Conservation (phyloP, 1,140 invertebrate species). For the Archivesica marissinica region DNA sequence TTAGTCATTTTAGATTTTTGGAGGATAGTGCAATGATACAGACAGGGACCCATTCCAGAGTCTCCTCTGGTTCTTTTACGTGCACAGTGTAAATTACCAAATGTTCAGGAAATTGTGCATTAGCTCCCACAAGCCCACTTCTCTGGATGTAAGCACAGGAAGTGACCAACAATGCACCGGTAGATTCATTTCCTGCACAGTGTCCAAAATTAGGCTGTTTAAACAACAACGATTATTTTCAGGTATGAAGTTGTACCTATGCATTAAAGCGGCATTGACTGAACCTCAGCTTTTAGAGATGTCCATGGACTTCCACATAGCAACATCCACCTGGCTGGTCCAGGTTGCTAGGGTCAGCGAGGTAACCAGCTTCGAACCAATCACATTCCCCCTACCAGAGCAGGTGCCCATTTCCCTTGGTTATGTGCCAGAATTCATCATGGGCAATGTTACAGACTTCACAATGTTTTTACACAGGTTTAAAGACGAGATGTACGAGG, state of each 20-base stretch:
- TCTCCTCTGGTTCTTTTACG: no score
- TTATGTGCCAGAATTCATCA: conserved; percentile 95
- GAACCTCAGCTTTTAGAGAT: conserved; percentile 89
- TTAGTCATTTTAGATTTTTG: no score
- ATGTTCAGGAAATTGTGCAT: no score
- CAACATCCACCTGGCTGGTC: conserved; percentile 92
- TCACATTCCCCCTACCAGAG: conserved; percentile 89
- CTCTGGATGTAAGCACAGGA: no score
- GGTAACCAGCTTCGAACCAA: conserved; percentile 82
- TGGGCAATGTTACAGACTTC: conserved; percentile 93
- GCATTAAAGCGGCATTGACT: conserved; percentile 88
- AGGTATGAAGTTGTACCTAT: conserved; percentile 83
- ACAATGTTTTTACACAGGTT: conserved; percentile 90
- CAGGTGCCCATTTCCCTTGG: conserved; percentile 83
- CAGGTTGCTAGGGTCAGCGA: conserved; percentile 88
- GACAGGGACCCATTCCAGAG: no score
- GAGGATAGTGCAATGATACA: no score
- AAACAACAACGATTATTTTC: conserved; percentile 10
- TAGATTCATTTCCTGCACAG: no score
- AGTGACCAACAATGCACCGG: no score
- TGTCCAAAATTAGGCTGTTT: background rate
- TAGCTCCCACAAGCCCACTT: no score
- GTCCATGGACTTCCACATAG: conserved; percentile 90
- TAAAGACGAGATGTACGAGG: conserved; percentile 83
- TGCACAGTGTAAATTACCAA: no score